Evolutionary conservation across 2,113 vertebrate species (phyloP).

Genomic region (Lagopus muta): DNA sequence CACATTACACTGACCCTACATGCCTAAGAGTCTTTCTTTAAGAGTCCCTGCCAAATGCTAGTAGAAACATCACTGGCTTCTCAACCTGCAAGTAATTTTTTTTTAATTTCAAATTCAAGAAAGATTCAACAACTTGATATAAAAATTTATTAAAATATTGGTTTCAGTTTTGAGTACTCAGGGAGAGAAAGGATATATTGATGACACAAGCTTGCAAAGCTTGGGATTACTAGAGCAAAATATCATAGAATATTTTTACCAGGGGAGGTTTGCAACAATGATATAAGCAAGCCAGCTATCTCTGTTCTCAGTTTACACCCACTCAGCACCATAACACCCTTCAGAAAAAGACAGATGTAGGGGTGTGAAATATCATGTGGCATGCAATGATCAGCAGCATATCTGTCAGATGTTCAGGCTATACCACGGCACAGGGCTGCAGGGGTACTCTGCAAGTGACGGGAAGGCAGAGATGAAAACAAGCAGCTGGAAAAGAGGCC

Average conservation of each 20-base stretch:
- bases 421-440: background rate
- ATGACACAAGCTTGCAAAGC: background rate
- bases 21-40: background rate
- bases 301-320: slow-evolving; percentile 22
- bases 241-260: background rate
- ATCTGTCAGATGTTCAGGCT: background rate
- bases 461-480: background rate
- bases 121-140: fast-evolving
- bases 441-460: background rate
- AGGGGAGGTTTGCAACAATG: background rate
- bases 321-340: background rate
- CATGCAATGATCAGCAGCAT: background rate
- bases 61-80: background rate
- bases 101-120: background rate
- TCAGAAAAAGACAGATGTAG: slow-evolving; percentile 47
- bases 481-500: background rate
- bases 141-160: background rate
- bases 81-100: background rate
- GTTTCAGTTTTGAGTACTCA: background rate
- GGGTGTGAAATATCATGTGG: slow-evolving; percentile 10
- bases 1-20: background rate
- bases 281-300: background rate
- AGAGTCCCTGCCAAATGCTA: background rate
- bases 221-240: background rate
- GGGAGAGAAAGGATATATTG: background rate